Conservation (phyloP, 2,113 vertebrate genomes). For the Formicarius rufipectus region DNA sequence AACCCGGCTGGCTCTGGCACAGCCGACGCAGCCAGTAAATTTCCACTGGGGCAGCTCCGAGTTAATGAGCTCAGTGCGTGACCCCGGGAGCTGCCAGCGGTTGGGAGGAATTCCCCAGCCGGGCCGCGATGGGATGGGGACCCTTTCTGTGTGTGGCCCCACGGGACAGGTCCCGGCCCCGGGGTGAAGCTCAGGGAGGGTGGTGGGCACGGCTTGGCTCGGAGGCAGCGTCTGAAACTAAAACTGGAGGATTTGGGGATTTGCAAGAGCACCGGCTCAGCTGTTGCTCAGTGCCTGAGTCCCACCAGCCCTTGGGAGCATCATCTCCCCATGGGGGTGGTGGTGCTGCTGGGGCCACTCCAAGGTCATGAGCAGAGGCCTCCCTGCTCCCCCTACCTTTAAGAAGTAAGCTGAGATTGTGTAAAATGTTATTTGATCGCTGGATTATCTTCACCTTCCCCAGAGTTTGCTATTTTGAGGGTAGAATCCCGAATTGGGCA, state of each 20-base stretch:
- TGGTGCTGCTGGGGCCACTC: accelerated
- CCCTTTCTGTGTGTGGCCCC: neutral
- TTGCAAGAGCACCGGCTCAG: neutral
- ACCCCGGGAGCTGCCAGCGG: conserved; percentile 21
- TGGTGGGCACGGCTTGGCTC: accelerated
- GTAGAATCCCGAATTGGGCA: accelerated
- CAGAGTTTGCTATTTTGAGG: accelerated
- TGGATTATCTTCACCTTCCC: neutral
- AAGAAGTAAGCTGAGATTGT: neutral
- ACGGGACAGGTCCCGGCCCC: neutral
- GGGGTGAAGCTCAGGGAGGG: neutral
- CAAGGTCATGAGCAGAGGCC: neutral
- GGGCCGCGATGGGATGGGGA: neutral
- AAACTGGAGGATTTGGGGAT: neutral
- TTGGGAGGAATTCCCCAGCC: conserved; percentile 33
- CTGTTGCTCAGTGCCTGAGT: neutral
- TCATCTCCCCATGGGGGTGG: accelerated
- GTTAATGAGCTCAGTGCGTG: conserved; percentile 43
- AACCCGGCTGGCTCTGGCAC: conserved; percentile 30
- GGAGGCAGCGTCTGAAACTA: accelerated
- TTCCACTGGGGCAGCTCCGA: conserved; percentile 64
- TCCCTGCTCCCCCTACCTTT: neutral
- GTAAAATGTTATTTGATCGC: accelerated
- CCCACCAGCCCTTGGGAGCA: neutral
- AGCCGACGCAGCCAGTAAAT: conserved; percentile 13